A percentile compares a stretch with the other conserved stretches of the same genome.
Conservation (phyloP, 2,797 vertebrate species). For the Premnoplex brunnescens region DNA sequence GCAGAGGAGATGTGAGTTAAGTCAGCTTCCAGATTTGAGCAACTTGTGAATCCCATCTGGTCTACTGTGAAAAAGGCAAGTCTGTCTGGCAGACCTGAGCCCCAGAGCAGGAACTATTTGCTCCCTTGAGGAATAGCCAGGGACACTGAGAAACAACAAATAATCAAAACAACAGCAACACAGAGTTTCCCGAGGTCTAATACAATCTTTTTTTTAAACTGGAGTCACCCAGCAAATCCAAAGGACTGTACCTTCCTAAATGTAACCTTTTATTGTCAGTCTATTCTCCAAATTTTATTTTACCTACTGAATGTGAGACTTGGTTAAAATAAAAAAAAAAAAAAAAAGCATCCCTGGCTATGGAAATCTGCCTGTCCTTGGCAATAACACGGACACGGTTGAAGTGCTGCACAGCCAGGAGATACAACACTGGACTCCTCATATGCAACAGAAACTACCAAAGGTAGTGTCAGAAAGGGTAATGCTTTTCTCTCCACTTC, state of each 20-base stretch:
- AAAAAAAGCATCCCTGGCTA: background rate
- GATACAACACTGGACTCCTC: background rate
- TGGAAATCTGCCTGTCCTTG: background rate
- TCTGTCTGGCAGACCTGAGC: background rate
- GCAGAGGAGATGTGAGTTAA: background rate
- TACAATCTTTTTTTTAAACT: background rate
- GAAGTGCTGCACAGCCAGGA: background rate
- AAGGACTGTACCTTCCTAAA: background rate
- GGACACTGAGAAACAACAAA: background rate
- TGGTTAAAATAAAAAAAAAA: background rate
- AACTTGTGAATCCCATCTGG: background rate
- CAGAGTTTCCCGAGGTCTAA: background rate
- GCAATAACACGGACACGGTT: background rate
- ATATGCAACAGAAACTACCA: background rate
- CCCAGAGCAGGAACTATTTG: background rate
- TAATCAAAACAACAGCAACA: background rate
- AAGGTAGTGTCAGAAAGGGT: background rate
- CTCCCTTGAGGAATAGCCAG: background rate
- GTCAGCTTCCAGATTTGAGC: background rate
- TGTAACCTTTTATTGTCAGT: background rate
- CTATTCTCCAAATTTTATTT: background rate
- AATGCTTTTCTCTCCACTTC: rapidly evolving
- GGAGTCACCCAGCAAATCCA: background rate
- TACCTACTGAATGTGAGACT: background rate
- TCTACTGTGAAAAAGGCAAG: background rate